phyloP scores from a whole-genome alignment of 1,140 invertebrate genomes.

The Drosophila pachea region DNA sequence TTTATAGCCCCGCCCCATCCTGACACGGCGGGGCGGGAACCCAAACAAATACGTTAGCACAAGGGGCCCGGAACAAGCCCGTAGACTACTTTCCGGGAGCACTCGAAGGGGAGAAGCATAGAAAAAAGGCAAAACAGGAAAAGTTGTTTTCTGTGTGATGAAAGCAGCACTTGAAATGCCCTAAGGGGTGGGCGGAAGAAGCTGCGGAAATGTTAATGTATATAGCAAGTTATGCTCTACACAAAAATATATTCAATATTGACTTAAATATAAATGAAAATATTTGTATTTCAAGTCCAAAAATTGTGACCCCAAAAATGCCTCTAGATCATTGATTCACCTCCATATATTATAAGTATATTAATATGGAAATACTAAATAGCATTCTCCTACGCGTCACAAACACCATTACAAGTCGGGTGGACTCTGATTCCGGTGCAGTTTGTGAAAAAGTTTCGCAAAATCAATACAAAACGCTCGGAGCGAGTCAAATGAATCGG shows the following conservation, averaged over 20 bases:
- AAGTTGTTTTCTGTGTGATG: background rate
- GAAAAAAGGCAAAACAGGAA: background rate
- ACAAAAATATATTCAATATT: too few species aligned
- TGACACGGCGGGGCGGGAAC: background rate
- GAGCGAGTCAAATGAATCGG: slow-evolving; percentile 34
- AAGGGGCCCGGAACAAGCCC: slow-evolving; percentile 4
- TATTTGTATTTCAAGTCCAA: too few species aligned
- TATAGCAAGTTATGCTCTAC: background rate
- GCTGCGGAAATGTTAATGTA: too few species aligned
- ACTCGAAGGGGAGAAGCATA: slow-evolving; percentile 2
- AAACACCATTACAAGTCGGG: background rate
- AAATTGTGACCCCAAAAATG: too few species aligned
- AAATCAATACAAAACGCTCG: slow-evolving; percentile 26
- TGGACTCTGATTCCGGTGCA: too few species aligned
- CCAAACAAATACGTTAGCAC: slow-evolving; percentile 13
- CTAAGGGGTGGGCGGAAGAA: too few species aligned
- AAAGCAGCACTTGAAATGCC: too few species aligned
- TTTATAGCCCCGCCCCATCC: slow-evolving; percentile 1
- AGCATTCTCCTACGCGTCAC: too few species aligned
- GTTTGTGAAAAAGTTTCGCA: slow-evolving; percentile 11
- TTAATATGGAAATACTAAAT: too few species aligned
- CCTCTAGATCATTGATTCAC: too few species aligned
- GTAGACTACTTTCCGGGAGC: slow-evolving; percentile 44
- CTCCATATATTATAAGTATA: too few species aligned
- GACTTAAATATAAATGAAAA: too few species aligned